Evolutionary conservation across 2,113 vertebrate species (phyloP).

Genomic region (Oryzias celebensis): DNA sequence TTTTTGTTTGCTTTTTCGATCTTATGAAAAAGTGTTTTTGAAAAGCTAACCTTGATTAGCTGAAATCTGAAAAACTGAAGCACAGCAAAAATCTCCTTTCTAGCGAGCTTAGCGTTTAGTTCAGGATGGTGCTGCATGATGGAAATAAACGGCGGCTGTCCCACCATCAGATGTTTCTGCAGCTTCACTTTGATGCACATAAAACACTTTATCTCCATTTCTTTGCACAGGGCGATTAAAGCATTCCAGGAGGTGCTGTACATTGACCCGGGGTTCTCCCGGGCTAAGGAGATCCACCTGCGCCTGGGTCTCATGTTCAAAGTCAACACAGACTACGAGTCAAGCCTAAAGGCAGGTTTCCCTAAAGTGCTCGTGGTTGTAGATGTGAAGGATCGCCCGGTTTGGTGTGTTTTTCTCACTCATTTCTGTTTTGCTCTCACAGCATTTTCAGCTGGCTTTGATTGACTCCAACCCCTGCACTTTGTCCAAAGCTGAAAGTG

Average conservation of each 20-base stretch:
- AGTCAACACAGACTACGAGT: conserved; percentile 99
- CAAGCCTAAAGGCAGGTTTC: conserved; percentile 91
- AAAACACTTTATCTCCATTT: not conserved
- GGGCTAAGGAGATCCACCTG: conserved; percentile 99
- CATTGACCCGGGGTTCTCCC: conserved; percentile 97
- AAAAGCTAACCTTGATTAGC: no score
- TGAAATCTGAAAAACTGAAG: no score
- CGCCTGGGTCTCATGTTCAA: conserved; percentile 99
- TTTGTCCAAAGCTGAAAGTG: conserved; percentile 99
- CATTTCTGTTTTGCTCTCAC: conserved; percentile 36
- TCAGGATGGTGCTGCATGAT: no score
- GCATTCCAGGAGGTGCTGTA: conserved; percentile 99
- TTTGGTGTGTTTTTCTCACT: not conserved
- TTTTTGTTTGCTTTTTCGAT: no score
- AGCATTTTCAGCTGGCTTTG: conserved; percentile 99
- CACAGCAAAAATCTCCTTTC: no score
- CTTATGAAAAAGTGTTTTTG: no score
- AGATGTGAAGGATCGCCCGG: no score
- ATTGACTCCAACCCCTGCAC: conserved; percentile 99
- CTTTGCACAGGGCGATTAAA: conserved; percentile 93
- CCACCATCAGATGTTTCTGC: no score
- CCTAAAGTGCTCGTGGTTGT: not conserved
- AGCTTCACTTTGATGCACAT: no score
- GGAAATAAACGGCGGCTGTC: no score
- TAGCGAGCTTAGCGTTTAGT: no score